Evolutionary conservation across 2,888 invertebrate species (phyloP).

Genomic region (Dicyrtoma fusca): DNA sequence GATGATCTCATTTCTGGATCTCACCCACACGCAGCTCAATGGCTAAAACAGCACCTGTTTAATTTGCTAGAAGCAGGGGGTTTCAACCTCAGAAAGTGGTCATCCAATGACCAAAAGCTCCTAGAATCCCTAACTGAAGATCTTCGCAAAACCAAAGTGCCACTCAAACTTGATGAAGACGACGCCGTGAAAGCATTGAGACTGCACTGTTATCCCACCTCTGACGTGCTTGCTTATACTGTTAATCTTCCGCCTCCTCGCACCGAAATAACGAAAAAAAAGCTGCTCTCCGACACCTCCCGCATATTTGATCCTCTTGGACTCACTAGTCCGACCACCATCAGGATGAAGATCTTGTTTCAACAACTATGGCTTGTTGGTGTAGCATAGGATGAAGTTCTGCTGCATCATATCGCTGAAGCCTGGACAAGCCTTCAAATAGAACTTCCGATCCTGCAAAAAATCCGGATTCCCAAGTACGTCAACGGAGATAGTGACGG

Average conservation of each 20-base stretch:
- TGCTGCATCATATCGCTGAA: neutral
- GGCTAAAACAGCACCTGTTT: conserved; percentile 41
- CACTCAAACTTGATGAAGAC: conserved; percentile 1
- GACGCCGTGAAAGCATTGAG: conserved; percentile 26
- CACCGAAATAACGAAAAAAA: conserved; percentile 44
- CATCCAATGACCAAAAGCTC: conserved; percentile 43
- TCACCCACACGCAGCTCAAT: conserved; percentile 40
- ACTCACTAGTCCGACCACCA: conserved; percentile 48
- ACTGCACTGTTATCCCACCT: conserved; percentile 15
- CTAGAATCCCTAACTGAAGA: conserved; percentile 17
- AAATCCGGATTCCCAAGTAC: neutral
- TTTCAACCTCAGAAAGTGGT: conserved; percentile 55
- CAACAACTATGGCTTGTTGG: conserved; percentile 52
- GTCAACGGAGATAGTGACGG: neutral
- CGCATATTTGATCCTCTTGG: conserved; percentile 57
- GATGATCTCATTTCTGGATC: conserved; percentile 57
- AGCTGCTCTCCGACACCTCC: conserved; percentile 51
- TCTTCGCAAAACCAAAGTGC: conserved; percentile 3
- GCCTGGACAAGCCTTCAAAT: neutral
- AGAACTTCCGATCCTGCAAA: neutral
- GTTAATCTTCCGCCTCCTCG: neutral
- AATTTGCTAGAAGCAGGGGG: conserved; percentile 38
- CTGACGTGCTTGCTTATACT: conserved; percentile 14
- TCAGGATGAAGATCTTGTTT: conserved; percentile 52
- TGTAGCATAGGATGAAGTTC: conserved; percentile 52